Percentiles rank a stretch among this genome's conserved stretches.
Conservation (phyloP, 2,113 vertebrate genomes). For the Crocuta crocuta region DNA sequence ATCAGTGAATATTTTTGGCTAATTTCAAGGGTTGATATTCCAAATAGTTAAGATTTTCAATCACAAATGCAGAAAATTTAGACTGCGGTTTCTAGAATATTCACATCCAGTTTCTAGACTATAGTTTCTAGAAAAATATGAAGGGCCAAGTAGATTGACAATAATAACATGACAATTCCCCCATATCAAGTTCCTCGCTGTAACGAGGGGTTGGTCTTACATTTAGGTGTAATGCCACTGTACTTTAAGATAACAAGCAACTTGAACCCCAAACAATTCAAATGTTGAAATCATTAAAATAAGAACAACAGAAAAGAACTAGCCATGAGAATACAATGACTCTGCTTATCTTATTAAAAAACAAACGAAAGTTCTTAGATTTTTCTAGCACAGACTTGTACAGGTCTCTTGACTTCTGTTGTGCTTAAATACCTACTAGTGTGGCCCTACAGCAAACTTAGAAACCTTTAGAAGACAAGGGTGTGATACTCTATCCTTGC, state of each 20-base stretch:
- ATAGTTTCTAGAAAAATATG: neutral
- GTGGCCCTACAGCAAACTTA: neutral
- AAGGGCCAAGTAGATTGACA: neutral
- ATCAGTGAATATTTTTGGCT: neutral
- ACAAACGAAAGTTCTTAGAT: neutral
- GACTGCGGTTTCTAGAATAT: neutral
- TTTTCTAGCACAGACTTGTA: neutral
- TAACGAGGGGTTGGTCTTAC: neutral
- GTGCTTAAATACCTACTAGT: neutral
- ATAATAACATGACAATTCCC: neutral
- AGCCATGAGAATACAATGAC: neutral
- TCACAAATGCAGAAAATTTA: neutral
- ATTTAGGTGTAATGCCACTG: neutral
- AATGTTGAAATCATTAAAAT: constrained; percentile 4
- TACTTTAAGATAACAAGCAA: neutral
- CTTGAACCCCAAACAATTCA: neutral
- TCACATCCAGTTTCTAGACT: neutral
- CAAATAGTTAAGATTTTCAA: neutral
- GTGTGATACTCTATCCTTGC: neutral
- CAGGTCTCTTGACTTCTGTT: neutral
- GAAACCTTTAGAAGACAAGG: neutral
- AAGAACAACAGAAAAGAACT: neutral
- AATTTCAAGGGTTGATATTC: neutral
- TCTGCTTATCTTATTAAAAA: neutral
- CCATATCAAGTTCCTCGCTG: neutral